Evolutionary conservation across 37 sponge, comb jelly and placozoan genomes (phyloP).

Genomic region (Dysidea cf. avara): DNA sequence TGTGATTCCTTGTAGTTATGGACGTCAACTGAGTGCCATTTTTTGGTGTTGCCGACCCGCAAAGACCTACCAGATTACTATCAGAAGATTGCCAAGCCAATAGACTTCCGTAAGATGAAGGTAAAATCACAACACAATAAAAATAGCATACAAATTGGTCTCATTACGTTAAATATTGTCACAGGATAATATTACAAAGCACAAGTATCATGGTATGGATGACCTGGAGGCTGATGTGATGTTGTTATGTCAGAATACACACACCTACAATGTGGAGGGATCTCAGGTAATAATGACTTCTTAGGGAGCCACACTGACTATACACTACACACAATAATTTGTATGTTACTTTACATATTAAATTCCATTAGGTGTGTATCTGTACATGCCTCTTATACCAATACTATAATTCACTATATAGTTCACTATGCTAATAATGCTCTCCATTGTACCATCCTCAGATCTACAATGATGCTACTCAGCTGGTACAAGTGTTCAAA

Average conservation of each 20-base stretch:
- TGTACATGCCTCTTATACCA: background rate
- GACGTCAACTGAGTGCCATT: conserved; percentile 77
- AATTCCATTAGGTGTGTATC: no score
- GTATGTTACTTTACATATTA: no score
- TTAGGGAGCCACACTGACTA: no score
- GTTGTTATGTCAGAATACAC: conserved; percentile 83
- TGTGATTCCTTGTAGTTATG: conserved; percentile 46
- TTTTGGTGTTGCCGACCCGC: conserved; percentile 92
- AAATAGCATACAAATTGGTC: background rate
- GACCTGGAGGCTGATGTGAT: conserved; percentile 81
- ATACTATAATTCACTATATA: no score
- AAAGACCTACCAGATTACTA: conserved; percentile 90
- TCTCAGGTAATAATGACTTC: conserved; percentile 55
- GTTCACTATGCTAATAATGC: conserved; percentile 6
- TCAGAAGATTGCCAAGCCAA: conserved; percentile 82
- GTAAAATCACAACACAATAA: conserved; percentile 5
- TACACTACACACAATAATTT: no score
- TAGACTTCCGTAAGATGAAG: conserved; percentile 79
- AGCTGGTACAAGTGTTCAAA: no score
- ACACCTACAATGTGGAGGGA: conserved; percentile 87
- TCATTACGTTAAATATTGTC: background rate
- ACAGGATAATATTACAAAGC: conserved; percentile 70
- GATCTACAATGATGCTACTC: no score
- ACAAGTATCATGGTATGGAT: conserved; percentile 64
- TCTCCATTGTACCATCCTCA: no score